These are phyloP conservation scores for Spondyliosoma cantharus DNA, from an alignment of 2,797 vertebrate species.

Conservation along the genomic window DNA sequence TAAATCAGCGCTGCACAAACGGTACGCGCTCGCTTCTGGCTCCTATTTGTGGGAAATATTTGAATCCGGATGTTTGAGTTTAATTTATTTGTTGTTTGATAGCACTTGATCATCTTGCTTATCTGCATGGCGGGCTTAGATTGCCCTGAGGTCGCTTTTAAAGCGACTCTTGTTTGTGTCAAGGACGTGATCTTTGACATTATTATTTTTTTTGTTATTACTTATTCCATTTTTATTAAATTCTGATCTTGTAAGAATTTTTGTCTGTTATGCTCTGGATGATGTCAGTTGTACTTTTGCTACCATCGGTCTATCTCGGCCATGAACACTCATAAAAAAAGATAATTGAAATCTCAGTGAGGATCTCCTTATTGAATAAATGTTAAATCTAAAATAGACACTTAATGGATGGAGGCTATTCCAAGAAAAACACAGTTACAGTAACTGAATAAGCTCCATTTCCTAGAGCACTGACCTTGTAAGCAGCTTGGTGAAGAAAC, in stretches of 20 bases:
- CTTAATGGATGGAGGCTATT: conserved; percentile 25
- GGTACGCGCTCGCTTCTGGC: conserved; percentile 12
- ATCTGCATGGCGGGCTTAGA: conserved; percentile 30
- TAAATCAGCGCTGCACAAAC: conserved; percentile 47
- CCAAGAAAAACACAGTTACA: conserved; percentile 12
- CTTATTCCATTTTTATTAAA: conserved; percentile 19
- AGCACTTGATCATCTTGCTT: conserved; percentile 24
- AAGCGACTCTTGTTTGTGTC: conserved; percentile 25
- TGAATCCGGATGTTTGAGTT: conserved; percentile 41
- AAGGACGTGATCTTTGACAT: conserved; percentile 17
- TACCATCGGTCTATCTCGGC: neutral
- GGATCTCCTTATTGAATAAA: conserved; percentile 19
- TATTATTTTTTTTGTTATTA: neutral
- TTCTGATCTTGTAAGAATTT: conserved; percentile 7
- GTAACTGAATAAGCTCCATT: conserved; percentile 22
- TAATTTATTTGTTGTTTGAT: conserved; percentile 48
- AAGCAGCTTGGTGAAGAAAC: conserved; percentile 3
- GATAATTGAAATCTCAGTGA: neutral
- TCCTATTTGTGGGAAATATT: conserved; percentile 28
- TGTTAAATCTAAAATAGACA: neutral
- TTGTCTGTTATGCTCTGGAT: conserved; percentile 18
- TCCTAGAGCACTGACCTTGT: conserved; percentile 2
- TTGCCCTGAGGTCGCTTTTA: conserved; percentile 16
- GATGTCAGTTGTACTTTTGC: conserved; percentile 1
- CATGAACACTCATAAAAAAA: neutral